Evolutionary conservation across 2,797 vertebrate species (phyloP).

Genomic region (Cryptoblepharus egeriae): DNA sequence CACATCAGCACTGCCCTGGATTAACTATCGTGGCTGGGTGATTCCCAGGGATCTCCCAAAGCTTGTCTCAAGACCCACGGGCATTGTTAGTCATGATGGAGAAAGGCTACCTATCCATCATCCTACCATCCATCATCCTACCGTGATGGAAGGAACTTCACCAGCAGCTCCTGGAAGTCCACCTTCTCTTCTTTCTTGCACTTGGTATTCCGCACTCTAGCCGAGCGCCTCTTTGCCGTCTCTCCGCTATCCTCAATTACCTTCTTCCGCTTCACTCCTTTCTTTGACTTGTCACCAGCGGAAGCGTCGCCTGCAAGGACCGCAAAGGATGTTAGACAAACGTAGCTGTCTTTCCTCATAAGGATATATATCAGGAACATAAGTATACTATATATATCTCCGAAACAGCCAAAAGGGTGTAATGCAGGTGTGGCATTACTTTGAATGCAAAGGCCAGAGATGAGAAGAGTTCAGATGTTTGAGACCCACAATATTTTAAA

Average conservation of each 20-base stretch:
- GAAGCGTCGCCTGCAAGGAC: constrained; percentile 80
- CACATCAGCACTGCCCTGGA: not conserved
- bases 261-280: constrained; percentile 91
- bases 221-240: constrained; percentile 94
- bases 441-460: too few relatives aligned
- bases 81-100: not conserved
- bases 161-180: constrained; percentile 95
- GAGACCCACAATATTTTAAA: too few relatives aligned
- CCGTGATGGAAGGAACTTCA: constrained; percentile 96
- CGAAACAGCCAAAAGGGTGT: too few relatives aligned
- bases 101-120: too few relatives aligned
- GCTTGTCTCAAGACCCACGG: too few relatives aligned
- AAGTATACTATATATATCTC: too few relatives aligned
- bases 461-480: too few relatives aligned
- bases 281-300: constrained; percentile 89
- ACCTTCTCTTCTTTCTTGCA: constrained; percentile 99
- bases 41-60: not conserved
- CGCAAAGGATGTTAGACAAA: not conserved
- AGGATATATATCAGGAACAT: not conserved
- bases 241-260: constrained; percentile 89
- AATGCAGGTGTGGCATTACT: too few relatives aligned
- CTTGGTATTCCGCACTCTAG: constrained; percentile 95
- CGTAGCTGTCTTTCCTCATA: not conserved
- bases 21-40: not conserved
- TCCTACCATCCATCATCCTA: constrained; percentile 60